phyloP scores from a whole-genome alignment of 2,113 vertebrate species.

The Carassius auratus region DNA sequence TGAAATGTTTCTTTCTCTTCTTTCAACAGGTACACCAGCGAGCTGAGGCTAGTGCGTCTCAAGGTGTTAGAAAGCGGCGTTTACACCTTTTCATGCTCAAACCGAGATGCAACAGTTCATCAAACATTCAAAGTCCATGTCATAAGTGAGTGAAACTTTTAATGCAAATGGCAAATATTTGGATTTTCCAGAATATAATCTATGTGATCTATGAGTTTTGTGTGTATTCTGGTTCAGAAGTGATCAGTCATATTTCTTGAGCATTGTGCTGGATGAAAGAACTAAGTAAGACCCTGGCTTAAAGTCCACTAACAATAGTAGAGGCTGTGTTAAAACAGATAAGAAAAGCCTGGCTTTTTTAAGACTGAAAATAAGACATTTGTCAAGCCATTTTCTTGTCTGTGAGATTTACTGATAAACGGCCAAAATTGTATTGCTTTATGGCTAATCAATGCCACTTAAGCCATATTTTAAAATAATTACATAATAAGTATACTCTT shows the following conservation, averaged over 20 bases:
- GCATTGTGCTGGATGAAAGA: not conserved
- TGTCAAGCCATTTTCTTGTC: not conserved
- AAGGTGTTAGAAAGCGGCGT: constrained; percentile 89
- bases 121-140: constrained; percentile 90
- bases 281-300: not conserved
- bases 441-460: no score
- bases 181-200: not conserved
- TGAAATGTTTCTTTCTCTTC: not conserved
- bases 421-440: not conserved
- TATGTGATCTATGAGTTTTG: not conserved
- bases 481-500: no score
- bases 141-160: constrained; percentile 82
- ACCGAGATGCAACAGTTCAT: constrained; percentile 82
- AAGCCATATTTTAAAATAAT: no score
- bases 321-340: constrained; percentile 4
- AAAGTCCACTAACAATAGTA: constrained; percentile 19
- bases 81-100: constrained; percentile 88
- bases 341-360: not conserved
- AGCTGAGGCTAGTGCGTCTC: constrained; percentile 90
- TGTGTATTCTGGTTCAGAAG: constrained; percentile 18
- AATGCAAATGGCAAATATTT: constrained; percentile 28
- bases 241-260: not conserved
- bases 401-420: not conserved
- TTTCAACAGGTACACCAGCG: constrained; percentile 81
- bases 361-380: constrained; percentile 1